These are phyloP conservation scores for Vanessa atalanta DNA, from an alignment of 1,140 invertebrate species.

Conservation along the genomic window DNA sequence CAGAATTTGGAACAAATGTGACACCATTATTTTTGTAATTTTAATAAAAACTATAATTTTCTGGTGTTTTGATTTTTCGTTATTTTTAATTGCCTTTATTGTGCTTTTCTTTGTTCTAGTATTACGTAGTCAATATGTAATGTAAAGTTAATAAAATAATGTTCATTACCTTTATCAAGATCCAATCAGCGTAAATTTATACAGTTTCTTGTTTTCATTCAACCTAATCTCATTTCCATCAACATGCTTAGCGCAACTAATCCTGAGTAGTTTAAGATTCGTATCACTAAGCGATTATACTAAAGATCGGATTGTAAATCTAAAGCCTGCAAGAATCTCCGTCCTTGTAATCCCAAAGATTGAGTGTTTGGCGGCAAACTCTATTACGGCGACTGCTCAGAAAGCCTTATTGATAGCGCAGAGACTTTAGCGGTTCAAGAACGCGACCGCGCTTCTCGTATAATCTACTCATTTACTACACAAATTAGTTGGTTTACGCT, in stretches of 20 bases:
- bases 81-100: not conserved
- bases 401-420: constrained; percentile 71
- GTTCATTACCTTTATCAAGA: too few relatives aligned
- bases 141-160: too few relatives aligned
- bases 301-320: constrained; percentile 70
- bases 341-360: constrained; percentile 66
- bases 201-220: not conserved
- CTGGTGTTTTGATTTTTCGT: not conserved
- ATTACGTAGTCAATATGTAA: too few relatives aligned
- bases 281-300: constrained; percentile 54
- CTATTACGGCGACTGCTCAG: constrained; percentile 49
- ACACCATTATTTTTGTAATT: too few relatives aligned
- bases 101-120: not conserved
- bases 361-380: constrained; percentile 56
- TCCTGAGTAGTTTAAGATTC: constrained; percentile 39
- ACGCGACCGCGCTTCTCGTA: constrained; percentile 37
- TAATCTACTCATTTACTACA: constrained; percentile 42
- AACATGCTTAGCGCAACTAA: constrained; percentile 35
- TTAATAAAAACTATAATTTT: not conserved
- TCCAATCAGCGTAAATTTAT: too few relatives aligned
- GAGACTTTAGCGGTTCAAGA: constrained; percentile 43
- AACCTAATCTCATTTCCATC: constrained; percentile 5
- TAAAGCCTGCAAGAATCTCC: constrained; percentile 61
- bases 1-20: too few relatives aligned
- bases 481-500: constrained; percentile 37